Conservation (phyloP, 2,113 vertebrate genomes). For the Urocitellus parryii region DNA sequence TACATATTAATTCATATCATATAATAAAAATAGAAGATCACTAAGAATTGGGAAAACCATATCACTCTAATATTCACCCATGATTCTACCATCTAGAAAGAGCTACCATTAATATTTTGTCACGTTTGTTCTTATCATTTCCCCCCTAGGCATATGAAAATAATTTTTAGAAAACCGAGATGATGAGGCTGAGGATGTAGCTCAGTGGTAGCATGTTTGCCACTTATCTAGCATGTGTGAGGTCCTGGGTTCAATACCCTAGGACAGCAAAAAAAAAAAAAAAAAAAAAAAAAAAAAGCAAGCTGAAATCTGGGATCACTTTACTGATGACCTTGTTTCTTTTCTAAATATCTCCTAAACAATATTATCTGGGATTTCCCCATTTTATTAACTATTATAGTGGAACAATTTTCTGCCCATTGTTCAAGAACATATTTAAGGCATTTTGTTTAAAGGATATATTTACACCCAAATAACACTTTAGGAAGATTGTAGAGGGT, state of each 20-base stretch:
- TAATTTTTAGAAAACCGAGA: background rate
- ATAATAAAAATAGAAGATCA: background rate
- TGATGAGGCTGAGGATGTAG: background rate
- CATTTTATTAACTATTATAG: background rate
- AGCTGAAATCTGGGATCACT: background rate
- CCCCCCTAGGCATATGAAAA: background rate
- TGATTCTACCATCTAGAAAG: background rate
- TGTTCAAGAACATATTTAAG: background rate
- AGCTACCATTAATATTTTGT: background rate
- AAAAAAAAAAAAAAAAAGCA: too few relatives aligned
- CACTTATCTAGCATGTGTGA: background rate
- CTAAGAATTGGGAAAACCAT: background rate
- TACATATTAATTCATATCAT: background rate
- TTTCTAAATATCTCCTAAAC: background rate
- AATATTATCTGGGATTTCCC: background rate
- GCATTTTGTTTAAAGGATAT: background rate
- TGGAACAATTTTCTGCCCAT: slow-evolving; percentile 1
- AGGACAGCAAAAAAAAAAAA: too few relatives aligned
- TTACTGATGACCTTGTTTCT: background rate
- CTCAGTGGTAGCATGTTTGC: background rate
- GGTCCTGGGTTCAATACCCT: background rate
- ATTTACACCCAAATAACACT: background rate
- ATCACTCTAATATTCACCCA: background rate
- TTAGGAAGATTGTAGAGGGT: background rate
- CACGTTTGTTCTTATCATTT: background rate